Evolutionary conservation across 1,140 invertebrate genomes (phyloP).

Genomic region (Cepaea nemoralis): DNA sequence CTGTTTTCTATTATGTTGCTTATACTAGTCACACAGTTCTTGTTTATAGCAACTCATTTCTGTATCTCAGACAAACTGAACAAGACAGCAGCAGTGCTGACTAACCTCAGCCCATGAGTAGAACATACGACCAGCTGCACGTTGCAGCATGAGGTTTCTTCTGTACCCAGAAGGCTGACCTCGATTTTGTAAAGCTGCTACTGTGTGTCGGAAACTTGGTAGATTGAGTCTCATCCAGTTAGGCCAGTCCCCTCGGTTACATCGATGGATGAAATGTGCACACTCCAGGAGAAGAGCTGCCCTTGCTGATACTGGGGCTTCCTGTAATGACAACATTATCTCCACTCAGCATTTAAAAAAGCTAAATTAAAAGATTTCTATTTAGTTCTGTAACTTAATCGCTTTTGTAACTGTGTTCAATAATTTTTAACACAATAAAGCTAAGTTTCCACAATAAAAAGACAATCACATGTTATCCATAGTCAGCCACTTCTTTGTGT

Average conservation of each 20-base stretch:
- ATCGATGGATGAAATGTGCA: constrained; percentile 94
- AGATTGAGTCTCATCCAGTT: constrained; percentile 92
- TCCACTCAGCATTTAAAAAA: neutral
- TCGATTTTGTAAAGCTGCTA: constrained; percentile 63
- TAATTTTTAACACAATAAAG: too few relatives aligned
- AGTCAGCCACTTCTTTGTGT: too few relatives aligned
- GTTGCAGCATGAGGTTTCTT: constrained; percentile 85
- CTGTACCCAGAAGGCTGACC: constrained; percentile 75
- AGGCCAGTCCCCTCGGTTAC: constrained; percentile 98
- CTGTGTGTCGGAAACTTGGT: constrained; percentile 77
- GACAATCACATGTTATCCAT: too few relatives aligned
- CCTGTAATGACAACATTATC: constrained; percentile 75
- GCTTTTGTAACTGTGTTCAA: too few relatives aligned
- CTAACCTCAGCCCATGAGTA: constrained; percentile 95
- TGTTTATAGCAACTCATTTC: too few relatives aligned
- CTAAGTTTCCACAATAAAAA: too few relatives aligned
- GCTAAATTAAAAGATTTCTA: neutral
- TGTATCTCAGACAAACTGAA: too few relatives aligned
- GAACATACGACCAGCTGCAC: constrained; percentile 94
- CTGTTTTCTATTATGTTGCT: too few relatives aligned
- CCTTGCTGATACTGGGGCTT: constrained; percentile 91
- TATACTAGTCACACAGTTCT: too few relatives aligned
- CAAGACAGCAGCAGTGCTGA: neutral
- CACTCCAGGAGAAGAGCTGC: constrained; percentile 94
- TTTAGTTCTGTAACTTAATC: too few relatives aligned